Evolutionary conservation across 2,888 invertebrate species (phyloP).

Genomic region (Lasioglossum morio): DNA sequence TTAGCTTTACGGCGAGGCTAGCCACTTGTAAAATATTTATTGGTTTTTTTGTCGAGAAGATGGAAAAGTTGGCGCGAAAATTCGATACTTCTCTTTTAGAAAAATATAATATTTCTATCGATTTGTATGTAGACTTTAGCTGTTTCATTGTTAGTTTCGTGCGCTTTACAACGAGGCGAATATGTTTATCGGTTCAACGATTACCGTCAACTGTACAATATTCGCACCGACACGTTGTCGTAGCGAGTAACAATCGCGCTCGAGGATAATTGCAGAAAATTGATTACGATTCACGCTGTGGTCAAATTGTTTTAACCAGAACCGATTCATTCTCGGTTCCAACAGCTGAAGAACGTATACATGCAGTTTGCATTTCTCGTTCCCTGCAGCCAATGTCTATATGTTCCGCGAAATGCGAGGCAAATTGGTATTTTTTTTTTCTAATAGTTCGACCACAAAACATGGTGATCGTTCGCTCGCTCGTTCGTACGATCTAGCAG

Average conservation of each 20-base stretch:
- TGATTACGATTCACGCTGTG: neutral
- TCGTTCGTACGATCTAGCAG: constrained; percentile 37
- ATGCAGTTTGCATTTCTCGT: neutral
- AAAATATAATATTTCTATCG: neutral
- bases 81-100: too few relatives aligned
- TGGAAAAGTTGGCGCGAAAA: too few relatives aligned
- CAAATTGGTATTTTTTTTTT: constrained; percentile 16
- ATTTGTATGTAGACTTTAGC: too few relatives aligned
- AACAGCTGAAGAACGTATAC: neutral
- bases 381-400: neutral
- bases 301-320: neutral
- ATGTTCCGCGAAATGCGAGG: constrained; percentile 5
- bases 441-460: constrained; percentile 38
- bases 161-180: neutral
- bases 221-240: neutral
- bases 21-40: too few relatives aligned
- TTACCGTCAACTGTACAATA: neutral
- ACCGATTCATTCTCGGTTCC: neutral
- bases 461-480: neutral
- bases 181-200: neutral
- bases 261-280: neutral
- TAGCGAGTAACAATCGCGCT: neutral
- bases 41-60: too few relatives aligned
- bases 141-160: neutral
- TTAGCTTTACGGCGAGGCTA: neutral